Evolutionary conservation across 1,140 invertebrate genomes (phyloP).

Genomic region (Triops longicaudatus): DNA sequence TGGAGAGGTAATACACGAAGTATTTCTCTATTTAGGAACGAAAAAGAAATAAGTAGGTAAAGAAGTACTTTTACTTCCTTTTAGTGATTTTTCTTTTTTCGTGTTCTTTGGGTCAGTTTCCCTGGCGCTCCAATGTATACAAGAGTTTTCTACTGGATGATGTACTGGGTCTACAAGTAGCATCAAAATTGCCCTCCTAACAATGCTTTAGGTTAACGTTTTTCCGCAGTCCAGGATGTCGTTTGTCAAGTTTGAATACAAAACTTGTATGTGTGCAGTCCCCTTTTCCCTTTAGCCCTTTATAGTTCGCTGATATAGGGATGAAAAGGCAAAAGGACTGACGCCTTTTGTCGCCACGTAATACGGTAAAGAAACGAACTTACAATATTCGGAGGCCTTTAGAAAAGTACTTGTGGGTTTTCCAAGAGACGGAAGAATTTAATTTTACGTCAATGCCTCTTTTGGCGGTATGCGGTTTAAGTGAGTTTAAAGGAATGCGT

Average conservation of each 20-base stretch:
- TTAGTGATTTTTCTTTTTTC: too few species aligned
- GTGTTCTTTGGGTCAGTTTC: too few species aligned
- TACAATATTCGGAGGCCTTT: background rate
- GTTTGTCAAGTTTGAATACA: conserved; percentile 12
- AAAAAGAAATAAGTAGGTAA: too few species aligned
- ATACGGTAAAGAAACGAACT: background rate
- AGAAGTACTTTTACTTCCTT: too few species aligned
- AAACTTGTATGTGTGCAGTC: background rate
- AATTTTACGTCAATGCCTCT: background rate
- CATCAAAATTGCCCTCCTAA: background rate
- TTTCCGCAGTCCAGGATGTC: background rate
- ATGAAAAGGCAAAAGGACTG: background rate
- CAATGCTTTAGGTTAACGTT: background rate
- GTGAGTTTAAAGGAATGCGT: too few species aligned
- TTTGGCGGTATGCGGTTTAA: too few species aligned
- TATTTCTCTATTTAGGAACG: too few species aligned
- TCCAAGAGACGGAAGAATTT: background rate
- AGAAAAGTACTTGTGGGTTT: background rate
- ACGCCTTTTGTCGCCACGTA: background rate
- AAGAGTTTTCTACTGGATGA: too few species aligned
- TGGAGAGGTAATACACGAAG: too few species aligned
- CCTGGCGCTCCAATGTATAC: too few species aligned
- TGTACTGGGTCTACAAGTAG: too few species aligned
- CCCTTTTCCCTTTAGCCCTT: background rate
- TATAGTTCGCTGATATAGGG: background rate